Base-by-base conservation (phyloP, 2,113 vertebrate species). In the Nothoprocta pentlandii region DNA sequence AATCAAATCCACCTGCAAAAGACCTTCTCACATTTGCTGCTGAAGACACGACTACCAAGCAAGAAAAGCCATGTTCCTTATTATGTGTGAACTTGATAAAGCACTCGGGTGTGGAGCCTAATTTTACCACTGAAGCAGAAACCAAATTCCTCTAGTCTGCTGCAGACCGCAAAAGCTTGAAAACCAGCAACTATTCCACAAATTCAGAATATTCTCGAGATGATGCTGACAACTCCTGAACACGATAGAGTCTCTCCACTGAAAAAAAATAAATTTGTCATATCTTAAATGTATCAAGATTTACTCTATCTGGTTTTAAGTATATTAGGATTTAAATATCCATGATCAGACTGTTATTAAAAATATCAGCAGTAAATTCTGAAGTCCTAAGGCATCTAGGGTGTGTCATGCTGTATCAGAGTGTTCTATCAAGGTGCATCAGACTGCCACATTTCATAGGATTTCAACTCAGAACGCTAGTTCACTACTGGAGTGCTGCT, bases 1-100 rank as follows among this genome's bases (percentile, higher is more conserved):
- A 76, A 73, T 15, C 5, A 94, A 92, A 94, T 54, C 20, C 61
- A 93, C 64, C 23, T 86, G 64, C 41, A 77, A 87, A 86, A 91
- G 25, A 41, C 67, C 46, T 79, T 89, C 81, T 58, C 47, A 51
- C 85, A 80, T 67, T 58, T 44, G 56, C 32, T 69, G 64, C 56
- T 64, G 70, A 92, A 85, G 46, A 16, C 8, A 81, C 85, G 58
- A 51, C 21, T 76, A 25, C 47, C 81, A 39, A 91, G 66, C 41
- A 79, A 85, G 75, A 76, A 85, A 67, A 69, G 67, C 7, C 4
- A 23, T 41, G 19, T 32, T 69, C 8, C 20, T 82, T 71, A 66
- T 36, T 88, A 28, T 25, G 8, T 34, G 44, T 17, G 58, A 71
- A 81, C 56, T 14, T 81, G 66, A 81, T 82, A 19, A 77, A 80